Evolutionary conservation across 1,140 invertebrate genomes (phyloP).

Genomic region (Eumaeus atala): DNA sequence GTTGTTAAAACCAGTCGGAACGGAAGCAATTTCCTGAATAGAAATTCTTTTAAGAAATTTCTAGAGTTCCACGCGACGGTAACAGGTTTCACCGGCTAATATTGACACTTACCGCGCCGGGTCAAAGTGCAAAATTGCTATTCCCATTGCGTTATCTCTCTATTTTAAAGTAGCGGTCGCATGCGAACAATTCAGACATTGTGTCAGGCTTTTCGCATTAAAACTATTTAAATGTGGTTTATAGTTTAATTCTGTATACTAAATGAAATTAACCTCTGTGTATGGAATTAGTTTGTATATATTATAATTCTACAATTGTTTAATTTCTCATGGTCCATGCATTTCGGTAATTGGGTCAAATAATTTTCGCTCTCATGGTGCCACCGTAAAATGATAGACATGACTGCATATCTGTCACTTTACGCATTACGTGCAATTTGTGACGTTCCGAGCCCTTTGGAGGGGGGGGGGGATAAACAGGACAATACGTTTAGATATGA

Average conservation of each 20-base stretch:
- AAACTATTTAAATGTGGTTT: conserved; percentile 6
- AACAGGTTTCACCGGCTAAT: not conserved
- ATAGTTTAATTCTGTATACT: too few species aligned
- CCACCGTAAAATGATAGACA: too few species aligned
- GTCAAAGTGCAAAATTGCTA: not conserved
- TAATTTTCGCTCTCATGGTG: too few species aligned
- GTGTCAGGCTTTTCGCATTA: not conserved
- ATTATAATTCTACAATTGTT: too few species aligned
- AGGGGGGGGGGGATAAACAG: too few species aligned
- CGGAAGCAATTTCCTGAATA: conserved; percentile 40
- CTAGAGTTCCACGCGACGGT: conserved; percentile 19
- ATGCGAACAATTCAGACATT: conserved; percentile 2
- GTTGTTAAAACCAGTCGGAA: conserved; percentile 37
- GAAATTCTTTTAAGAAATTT: conserved; percentile 35
- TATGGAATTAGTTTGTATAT: not conserved
- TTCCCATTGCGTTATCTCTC: not conserved
- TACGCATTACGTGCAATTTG: too few species aligned
- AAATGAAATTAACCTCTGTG: not conserved
- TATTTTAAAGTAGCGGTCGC: not conserved
- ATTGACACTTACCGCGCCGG: conserved; percentile 1
- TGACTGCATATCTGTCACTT: too few species aligned
- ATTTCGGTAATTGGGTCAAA: too few species aligned
- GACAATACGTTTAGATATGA: too few species aligned
- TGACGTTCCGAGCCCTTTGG: too few species aligned
- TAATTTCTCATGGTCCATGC: too few species aligned